phyloP scores from a whole-genome alignment of 2,888 invertebrate genomes.

The Oxycera nigricornis region DNA sequence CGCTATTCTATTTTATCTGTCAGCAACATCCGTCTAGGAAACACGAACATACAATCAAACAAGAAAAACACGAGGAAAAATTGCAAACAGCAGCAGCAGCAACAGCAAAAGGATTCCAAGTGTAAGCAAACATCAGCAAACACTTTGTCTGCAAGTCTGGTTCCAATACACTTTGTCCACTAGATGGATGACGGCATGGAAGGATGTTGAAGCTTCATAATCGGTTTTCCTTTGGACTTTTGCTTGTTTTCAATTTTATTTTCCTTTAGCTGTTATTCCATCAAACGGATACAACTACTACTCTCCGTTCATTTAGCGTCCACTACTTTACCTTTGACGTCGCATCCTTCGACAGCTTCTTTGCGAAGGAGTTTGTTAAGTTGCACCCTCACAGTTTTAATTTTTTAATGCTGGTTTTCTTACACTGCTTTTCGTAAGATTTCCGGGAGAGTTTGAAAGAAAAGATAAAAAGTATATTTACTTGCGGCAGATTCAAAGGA shows the following conservation, averaged over 20 bases:
- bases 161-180: background rate
- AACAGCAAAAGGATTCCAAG: background rate
- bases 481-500: too few relatives aligned
- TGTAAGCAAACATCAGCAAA: background rate
- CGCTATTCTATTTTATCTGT: background rate
- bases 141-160: conserved; percentile 9
- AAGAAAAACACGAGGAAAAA: background rate
- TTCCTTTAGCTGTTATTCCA: background rate
- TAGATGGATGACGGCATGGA: too few relatives aligned
- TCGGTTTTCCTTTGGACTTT: conserved; percentile 22
- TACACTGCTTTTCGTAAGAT: background rate
- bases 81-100: background rate
- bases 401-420: conserved; percentile 17
- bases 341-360: too few relatives aligned
- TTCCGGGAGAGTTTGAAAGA: background rate
- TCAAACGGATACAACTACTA: background rate
- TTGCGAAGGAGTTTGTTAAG: too few relatives aligned
- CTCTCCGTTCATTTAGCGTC: background rate
- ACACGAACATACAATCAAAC: background rate
- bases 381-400: background rate
- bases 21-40: background rate
- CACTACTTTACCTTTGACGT: too few relatives aligned
- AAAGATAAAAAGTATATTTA: background rate
- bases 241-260: conserved; percentile 5
- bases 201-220: conserved; percentile 4